Base-by-base conservation (phyloP, 2,113 vertebrate genomes). In the Chaetodon trifascialis region DNA sequence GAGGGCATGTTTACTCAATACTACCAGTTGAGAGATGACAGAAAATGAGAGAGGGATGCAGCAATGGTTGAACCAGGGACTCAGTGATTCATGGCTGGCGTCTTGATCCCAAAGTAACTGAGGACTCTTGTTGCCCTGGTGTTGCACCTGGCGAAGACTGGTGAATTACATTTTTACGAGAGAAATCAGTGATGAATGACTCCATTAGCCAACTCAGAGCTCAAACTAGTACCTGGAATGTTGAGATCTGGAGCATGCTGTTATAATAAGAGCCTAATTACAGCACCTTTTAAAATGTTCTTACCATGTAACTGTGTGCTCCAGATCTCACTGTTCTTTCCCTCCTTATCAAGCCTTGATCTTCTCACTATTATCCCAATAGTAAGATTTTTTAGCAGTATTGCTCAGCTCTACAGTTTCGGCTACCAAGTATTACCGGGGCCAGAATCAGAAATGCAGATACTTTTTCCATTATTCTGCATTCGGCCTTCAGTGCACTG, bases 221-320 rank as follows among this genome's bases (percentile, higher is more conserved):
- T 46, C 40, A 30, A 34, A 62, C 42, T 9, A 25, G 17, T 47
- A 7, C 38, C 38, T 23, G 38, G 3, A 30, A 30, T 30, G 30
- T 2, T n/a, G 40, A 25, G 52, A 58, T 25, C 25, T 54, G 51
- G 17, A 60, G 55, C 56, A n/a, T 11, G 8, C 25, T 25, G 44
- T 62, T 30, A 25, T 7, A 44, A 34, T 54, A 15, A 1, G 17
- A 54, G 56, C 16, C 12, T 70, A 15, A 70, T 19, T 49, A n/a
- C 59, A 38, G 54, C 40, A 67, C 19, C 44, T 60, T 40, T 60
- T 40, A 40, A 79, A 47, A 79, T 16, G 44, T n/a, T 60, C n/a
- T 69, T 52, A 16, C 7, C 40, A 3, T 58, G 12, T 58, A 25
- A 44, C 44, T 7, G 58, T 36, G 58, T 36, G 25, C 40, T 73